Evolutionary conservation across 2,888 invertebrate genomes (phyloP).

Genomic region (Polymixis flavicincta): DNA sequence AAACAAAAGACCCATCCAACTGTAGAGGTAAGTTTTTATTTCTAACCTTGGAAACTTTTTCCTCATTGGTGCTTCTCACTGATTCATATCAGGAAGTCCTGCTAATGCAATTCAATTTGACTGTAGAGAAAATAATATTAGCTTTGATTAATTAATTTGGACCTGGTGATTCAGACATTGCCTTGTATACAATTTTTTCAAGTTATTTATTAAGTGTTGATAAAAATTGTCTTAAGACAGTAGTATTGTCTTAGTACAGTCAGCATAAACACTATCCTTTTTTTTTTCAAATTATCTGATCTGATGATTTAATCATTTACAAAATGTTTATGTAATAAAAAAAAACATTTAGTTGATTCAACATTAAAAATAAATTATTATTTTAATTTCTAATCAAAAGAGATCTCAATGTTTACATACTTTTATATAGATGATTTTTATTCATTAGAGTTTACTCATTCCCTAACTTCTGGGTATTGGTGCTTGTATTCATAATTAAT

Average conservation of each 20-base stretch:
- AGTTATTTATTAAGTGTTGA: not conserved
- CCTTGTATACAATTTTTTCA: not conserved
- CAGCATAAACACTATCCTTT: not conserved
- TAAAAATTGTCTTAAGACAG: not conserved
- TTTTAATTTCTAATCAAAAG: not conserved
- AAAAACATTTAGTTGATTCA: too few species aligned
- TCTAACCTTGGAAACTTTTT: conserved; percentile 28
- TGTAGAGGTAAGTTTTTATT: conserved; percentile 91
- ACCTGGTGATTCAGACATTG: not conserved
- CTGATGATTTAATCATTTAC: too few species aligned
- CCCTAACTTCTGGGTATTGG: not conserved
- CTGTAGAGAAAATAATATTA: conserved; percentile 2
- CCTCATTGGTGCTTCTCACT: conserved; percentile 19
- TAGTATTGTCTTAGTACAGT: too few species aligned
- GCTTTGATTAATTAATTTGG: not conserved
- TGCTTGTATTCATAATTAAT: not conserved
- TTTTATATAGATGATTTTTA: too few species aligned
- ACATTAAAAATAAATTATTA: not conserved
- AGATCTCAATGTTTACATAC: not conserved
- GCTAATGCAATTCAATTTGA: conserved; percentile 6
- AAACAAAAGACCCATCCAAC: conserved; percentile 93
- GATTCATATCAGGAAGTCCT: conserved; percentile 48
- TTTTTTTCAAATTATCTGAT: too few species aligned
- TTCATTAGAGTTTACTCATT: too few species aligned
- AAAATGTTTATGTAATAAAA: not conserved